Conservation (phyloP, 2,797 vertebrate species). For the Mormyrus proboscirostris region DNA sequence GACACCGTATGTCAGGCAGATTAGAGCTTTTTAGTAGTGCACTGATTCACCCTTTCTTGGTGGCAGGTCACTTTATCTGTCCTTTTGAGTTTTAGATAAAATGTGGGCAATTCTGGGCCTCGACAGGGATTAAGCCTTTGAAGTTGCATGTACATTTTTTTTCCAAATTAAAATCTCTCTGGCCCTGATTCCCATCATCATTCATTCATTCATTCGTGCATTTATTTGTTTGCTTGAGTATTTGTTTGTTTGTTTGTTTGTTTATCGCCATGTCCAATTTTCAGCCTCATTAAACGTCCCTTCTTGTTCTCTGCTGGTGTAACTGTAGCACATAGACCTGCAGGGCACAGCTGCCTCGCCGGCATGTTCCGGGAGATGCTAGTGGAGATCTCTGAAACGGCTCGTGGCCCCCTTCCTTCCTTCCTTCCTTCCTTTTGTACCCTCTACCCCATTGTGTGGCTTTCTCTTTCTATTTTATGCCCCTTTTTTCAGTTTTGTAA, state of each 20-base stretch:
- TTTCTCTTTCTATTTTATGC: background rate
- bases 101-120: constrained; percentile 44
- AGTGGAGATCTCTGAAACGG: background rate
- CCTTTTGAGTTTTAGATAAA: constrained; percentile 32
- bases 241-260: background rate
- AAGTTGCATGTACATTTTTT: constrained; percentile 23
- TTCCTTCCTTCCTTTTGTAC: background rate
- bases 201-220: background rate
- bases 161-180: constrained; percentile 27
- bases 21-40: constrained; percentile 14
- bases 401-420: background rate
- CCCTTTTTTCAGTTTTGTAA: background rate
- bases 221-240: background rate
- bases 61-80: constrained; percentile 26
- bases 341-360: background rate
- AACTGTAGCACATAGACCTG: background rate
- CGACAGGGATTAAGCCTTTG: background rate
- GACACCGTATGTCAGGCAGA: background rate
- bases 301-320: background rate
- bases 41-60: constrained; percentile 13
- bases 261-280: background rate
- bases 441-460: background rate
- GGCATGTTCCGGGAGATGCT: background rate
- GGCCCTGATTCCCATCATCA: background rate
- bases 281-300: background rate